Evolutionary conservation across 2,888 invertebrate genomes (phyloP).

Genomic region (Lamproptera curius): DNA sequence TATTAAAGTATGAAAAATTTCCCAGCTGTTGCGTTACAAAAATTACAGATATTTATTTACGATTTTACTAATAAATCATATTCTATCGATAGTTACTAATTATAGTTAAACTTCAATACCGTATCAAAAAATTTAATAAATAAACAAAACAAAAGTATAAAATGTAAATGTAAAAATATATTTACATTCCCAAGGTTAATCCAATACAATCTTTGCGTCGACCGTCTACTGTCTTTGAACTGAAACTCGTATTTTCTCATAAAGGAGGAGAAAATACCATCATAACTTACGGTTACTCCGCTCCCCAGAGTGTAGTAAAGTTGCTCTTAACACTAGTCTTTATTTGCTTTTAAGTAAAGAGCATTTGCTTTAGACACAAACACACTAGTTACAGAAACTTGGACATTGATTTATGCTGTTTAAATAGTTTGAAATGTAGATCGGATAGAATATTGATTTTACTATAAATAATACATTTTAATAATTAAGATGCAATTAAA

Average conservation of each 20-base stretch:
- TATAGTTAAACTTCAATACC: too few species aligned
- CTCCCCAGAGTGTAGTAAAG: constrained; percentile 73
- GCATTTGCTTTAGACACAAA: constrained; percentile 21
- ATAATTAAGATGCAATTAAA: too few species aligned
- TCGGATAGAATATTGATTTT: too few species aligned
- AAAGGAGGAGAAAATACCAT: constrained; percentile 71
- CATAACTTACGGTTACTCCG: constrained; percentile 71
- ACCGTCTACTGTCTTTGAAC: constrained; percentile 17
- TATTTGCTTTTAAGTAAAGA: constrained; percentile 49
- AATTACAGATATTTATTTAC: too few species aligned
- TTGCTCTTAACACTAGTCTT: constrained; percentile 76
- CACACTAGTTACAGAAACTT: constrained; percentile 18
- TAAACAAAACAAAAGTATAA: too few species aligned
- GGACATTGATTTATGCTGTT: constrained; percentile 15
- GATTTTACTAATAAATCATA: too few species aligned
- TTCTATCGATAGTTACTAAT: too few species aligned
- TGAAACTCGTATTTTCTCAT: constrained; percentile 54
- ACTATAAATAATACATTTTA: too few species aligned
- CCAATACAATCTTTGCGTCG: constrained; percentile 19
- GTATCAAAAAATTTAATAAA: too few species aligned
- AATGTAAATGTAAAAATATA: too few species aligned
- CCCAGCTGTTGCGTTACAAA: too few species aligned
- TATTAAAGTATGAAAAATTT: too few species aligned
- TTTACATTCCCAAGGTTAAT: constrained; percentile 8
- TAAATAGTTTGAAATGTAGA: constrained; percentile 9